Conservation (phyloP, 2,888 invertebrate species). For the Oeneis ivallda region DNA sequence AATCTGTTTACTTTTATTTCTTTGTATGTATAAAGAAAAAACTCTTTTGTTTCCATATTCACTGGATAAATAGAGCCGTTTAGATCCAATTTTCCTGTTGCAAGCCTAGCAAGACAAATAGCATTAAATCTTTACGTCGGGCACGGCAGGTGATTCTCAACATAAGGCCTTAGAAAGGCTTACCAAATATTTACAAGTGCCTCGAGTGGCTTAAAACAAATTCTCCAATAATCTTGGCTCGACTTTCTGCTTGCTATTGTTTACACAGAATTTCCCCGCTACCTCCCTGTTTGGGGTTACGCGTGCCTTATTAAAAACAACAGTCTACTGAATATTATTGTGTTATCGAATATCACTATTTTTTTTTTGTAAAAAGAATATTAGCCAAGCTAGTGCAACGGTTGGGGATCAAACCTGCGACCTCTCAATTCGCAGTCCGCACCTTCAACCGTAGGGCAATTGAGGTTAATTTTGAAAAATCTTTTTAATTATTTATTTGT, state of each 20-base stretch:
- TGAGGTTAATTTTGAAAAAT: too few species aligned
- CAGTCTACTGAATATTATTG: not conserved
- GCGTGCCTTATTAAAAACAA: conserved; percentile 25
- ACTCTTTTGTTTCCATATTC: conserved; percentile 20
- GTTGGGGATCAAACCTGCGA: too few species aligned
- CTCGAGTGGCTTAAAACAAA: conserved; percentile 80
- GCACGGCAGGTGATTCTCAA: conserved; percentile 62
- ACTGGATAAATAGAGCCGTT: conserved; percentile 33
- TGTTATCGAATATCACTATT: too few species aligned
- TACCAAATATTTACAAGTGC: conserved; percentile 77
- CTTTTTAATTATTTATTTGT: too few species aligned
- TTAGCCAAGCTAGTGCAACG: too few species aligned
- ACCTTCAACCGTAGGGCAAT: too few species aligned
- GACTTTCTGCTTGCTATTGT: conserved; percentile 70
- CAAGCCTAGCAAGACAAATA: conserved; percentile 55
- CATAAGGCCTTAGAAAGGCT: conserved; percentile 67
- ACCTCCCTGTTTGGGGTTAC: conserved; percentile 48
- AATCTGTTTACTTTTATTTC: not conserved
- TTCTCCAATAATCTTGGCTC: conserved; percentile 75
- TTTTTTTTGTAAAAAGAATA: too few species aligned
- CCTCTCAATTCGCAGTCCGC: too few species aligned
- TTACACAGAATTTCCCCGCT: conserved; percentile 73
- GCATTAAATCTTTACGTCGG: conserved; percentile 59
- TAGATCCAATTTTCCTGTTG: conserved; percentile 35
- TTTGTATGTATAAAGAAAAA: conserved; percentile 17